A percentile compares a stretch with the other conserved stretches of the same genome.
Evolutionary conservation across 2,888 invertebrate genomes (phyloP).

Genomic region (Nasonovia ribisnigri): DNA sequence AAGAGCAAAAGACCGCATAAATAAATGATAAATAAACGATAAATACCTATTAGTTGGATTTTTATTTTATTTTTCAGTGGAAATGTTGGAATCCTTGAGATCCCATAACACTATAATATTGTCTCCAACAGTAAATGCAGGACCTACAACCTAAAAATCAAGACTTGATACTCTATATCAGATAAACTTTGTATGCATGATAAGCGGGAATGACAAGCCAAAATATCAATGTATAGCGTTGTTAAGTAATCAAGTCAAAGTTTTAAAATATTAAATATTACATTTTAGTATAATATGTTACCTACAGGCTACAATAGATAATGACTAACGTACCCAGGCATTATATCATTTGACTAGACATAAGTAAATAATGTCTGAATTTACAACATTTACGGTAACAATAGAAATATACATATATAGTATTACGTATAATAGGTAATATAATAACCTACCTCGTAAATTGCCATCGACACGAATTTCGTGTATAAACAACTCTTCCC

Average conservation of each 20-base stretch:
- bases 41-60: too few relatives aligned
- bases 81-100: not conserved
- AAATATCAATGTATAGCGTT: not conserved
- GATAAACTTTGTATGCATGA: not conserved
- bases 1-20: too few relatives aligned
- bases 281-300: too few relatives aligned
- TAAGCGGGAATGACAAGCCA: not conserved
- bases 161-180: not conserved
- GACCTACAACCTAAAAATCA: not conserved
- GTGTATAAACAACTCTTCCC: constrained; percentile 32
- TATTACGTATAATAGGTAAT: not conserved
- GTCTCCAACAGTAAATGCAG: not conserved
- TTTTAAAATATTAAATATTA: not conserved
- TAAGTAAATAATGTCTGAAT: not conserved
- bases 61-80: not conserved
- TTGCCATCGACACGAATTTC: not conserved
- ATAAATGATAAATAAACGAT: too few relatives aligned
- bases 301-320: not conserved
- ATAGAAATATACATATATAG: not conserved
- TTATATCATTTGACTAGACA: not conserved
- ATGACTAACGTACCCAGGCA: not conserved
- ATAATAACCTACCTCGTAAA: too few relatives aligned
- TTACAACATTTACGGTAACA: not conserved
- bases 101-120: not conserved
- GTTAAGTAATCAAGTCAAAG: not conserved